Conservation (phyloP, 2,797 vertebrate species). For the Triplophysa yarkandensis region DNA sequence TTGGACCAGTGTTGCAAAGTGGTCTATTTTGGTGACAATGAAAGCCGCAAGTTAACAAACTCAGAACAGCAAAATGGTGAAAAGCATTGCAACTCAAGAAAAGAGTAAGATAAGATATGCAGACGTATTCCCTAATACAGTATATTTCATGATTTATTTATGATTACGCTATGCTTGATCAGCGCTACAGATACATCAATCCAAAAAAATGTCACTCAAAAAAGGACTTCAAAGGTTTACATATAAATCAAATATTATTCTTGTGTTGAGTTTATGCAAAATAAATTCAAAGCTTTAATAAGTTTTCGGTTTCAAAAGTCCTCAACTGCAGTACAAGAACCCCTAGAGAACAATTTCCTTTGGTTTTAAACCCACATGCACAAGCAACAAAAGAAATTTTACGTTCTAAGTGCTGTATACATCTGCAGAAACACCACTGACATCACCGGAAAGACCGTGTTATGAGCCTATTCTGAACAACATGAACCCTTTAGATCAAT, state of each 20-base stretch:
- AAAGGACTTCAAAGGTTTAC: neutral
- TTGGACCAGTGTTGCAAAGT: too few relatives aligned
- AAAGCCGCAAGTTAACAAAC: neutral
- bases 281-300: neutral
- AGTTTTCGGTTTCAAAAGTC: neutral
- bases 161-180: neutral
- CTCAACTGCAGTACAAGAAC: neutral
- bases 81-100: neutral
- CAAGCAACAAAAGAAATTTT: slow-evolving; percentile 16
- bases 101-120: neutral
- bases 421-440: slow-evolving; percentile 39
- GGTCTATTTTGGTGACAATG: neutral
- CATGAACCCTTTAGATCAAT: slow-evolving; percentile 46
- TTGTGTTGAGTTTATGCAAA: too few relatives aligned
- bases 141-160: too few relatives aligned
- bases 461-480: slow-evolving; percentile 43
- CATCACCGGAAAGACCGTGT: slow-evolving; percentile 36
- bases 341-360: neutral
- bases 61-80: neutral
- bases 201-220: neutral
- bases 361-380: slow-evolving; percentile 16
- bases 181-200: neutral
- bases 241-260: neutral
- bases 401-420: slow-evolving; percentile 32
- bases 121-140: too few relatives aligned